Evolutionary conservation across 37 sponge, comb jelly and placozoan genomes (phyloP).

Genomic region (Petrosia ficiformis): DNA sequence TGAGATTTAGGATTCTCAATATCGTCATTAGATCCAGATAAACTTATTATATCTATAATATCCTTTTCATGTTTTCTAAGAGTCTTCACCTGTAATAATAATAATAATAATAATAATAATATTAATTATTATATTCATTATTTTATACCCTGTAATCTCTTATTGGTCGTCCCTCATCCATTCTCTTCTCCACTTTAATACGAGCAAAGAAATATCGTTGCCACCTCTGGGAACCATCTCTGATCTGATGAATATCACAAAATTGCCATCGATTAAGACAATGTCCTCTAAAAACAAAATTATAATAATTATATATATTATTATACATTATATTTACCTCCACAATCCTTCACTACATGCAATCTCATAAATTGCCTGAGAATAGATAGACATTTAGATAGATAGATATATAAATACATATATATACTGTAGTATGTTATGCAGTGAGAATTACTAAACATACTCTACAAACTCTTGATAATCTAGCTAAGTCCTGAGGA

Average conservation of each 20-base stretch:
- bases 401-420: not conserved
- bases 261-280: slow-evolving; percentile 65
- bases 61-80: slow-evolving; percentile 47
- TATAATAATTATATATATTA: not conserved
- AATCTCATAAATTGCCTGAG: not conserved
- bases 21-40: slow-evolving; percentile 35
- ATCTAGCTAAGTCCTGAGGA: slow-evolving; percentile 35
- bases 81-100: slow-evolving; percentile 45
- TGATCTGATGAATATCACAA: slow-evolving; percentile 57
- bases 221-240: slow-evolving; percentile 57
- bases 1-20: slow-evolving; percentile 51
- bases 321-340: not conserved
- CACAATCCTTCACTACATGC: not conserved
- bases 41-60: slow-evolving; percentile 14
- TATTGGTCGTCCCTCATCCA: slow-evolving; percentile 58
- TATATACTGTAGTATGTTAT: too few species aligned
- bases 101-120: not conserved
- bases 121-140: not conserved
- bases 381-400: too few species aligned
- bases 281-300: slow-evolving; percentile 23
- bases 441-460: too few species aligned
- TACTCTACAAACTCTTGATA: slow-evolving; percentile 46
- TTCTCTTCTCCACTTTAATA: slow-evolving; percentile 50
- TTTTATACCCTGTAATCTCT: slow-evolving; percentile 55
- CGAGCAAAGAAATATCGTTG: slow-evolving; percentile 56